A percentile compares a stretch with the other conserved stretches of the same genome.
Evolutionary conservation across 2,797 vertebrate species (phyloP).

Genomic region (Sorex maritimensis): DNA sequence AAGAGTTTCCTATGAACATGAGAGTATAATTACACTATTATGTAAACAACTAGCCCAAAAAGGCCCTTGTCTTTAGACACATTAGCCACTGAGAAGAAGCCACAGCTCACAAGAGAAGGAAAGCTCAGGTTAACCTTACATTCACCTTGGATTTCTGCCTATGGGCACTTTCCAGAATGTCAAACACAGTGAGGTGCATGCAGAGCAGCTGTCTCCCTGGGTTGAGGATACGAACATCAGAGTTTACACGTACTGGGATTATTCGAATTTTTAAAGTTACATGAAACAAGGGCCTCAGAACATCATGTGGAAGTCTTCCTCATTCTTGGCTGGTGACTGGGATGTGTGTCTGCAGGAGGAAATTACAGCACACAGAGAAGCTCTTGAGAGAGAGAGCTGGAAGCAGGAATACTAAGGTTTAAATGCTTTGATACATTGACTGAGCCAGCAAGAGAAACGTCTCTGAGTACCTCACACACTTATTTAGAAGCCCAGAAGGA

Average conservation of each 20-base stretch:
- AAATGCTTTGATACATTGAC: background rate
- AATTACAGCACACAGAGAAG: background rate
- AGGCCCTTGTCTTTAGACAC: background rate
- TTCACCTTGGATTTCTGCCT: slow-evolving; percentile 36
- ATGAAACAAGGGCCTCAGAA: background rate
- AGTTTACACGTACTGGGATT: background rate
- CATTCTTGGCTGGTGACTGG: background rate
- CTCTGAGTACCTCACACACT: background rate
- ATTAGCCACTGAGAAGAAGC: background rate
- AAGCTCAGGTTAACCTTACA: background rate
- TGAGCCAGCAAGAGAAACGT: background rate
- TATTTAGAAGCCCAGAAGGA: background rate
- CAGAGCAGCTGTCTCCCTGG: background rate
- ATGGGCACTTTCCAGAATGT: background rate
- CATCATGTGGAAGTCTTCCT: background rate
- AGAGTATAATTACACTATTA: background rate
- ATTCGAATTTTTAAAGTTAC: background rate
- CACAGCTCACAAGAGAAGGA: background rate
- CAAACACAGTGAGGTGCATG: background rate
- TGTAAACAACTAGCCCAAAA: background rate
- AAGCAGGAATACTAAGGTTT: background rate
- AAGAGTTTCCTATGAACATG: background rate
- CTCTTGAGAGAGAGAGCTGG: background rate
- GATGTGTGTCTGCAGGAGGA: background rate
- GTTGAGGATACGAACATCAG: background rate